Evolutionary conservation across 1,140 invertebrate genomes (phyloP).

Genomic region (Marisa cornuarietis): DNA sequence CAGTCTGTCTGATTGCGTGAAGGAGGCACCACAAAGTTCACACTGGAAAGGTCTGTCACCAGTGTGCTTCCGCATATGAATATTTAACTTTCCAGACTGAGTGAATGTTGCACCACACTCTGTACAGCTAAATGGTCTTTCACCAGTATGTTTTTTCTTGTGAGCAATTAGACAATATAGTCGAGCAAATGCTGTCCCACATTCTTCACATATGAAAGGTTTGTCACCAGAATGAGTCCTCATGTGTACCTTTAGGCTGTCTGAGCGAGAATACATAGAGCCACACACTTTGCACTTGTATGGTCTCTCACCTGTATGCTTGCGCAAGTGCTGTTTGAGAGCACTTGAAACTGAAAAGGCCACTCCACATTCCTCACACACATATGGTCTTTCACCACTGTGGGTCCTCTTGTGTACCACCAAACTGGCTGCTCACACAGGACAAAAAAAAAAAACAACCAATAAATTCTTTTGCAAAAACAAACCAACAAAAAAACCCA

Average conservation of each 20-base stretch:
- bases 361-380: constrained; percentile 91
- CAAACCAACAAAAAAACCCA: too few relatives aligned
- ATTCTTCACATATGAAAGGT: constrained; percentile 35
- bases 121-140: constrained; percentile 26
- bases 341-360: constrained; percentile 93
- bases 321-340: constrained; percentile 90
- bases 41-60: constrained; percentile 32
- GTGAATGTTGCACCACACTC: constrained; percentile 33
- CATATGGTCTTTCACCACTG: constrained; percentile 56
- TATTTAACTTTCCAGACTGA: constrained; percentile 14
- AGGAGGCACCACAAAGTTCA: constrained; percentile 38
- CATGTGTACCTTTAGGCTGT: constrained; percentile 40
- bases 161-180: constrained; percentile 27
- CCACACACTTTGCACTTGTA: constrained; percentile 93
- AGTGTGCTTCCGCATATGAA: constrained; percentile 32
- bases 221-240: constrained; percentile 69
- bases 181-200: constrained; percentile 30
- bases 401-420: constrained; percentile 37
- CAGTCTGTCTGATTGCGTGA: constrained; percentile 27
- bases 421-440: constrained; percentile 23
- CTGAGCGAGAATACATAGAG: constrained; percentile 37
- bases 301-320: constrained; percentile 97
- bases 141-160: constrained; percentile 33
- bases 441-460: neutral
- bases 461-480: too few relatives aligned